Evolutionary conservation across 1,140 invertebrate species (phyloP), one percentile per base, ranked within the genome.

Genomic region (Hylaeus volcanicus): DNA sequence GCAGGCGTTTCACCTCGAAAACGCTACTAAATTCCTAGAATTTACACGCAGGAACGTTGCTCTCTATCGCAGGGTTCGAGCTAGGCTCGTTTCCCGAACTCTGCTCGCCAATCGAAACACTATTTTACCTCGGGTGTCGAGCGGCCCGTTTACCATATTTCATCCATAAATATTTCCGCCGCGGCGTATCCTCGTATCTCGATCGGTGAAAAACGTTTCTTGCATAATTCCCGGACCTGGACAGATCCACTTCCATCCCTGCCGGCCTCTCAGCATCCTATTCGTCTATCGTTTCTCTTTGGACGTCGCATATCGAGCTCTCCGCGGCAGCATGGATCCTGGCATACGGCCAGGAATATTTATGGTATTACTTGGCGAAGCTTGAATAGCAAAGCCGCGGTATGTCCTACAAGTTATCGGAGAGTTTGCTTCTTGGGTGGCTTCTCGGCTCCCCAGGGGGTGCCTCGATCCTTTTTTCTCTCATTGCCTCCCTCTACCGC

Each of bases 341-440:
- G 85, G 82, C 84, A 79, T 88, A 88, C 86, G 79, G 83, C 72
- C 75, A 83, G 86, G 82, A 90, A 80, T 80, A 90, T 90, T 90
- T 90, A 90, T 90, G 86, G 85, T 87, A 90, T 89, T 89, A 89
- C 88, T 89, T 87, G 76, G 85, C 82, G 72, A 81, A 82, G 88
- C 82, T 89, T 88, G 89, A 89, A 89, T 90, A 89, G 88, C 88
- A 85, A 87, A 88, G 87, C 86, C 84, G 84, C 86, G 86, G 86
- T 88, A 88, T 90, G 90, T 91, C 90, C 88, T 91, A 88, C 88
- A 88, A 91, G 89, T 90, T 91, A 90, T 90, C 89, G 88, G 86
- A 86, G 83, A 88, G 88, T 89, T 88, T 88, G 91, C 92, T 92
- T 91, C 91, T 92, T 92, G 92, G 92, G 92, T 92, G 92, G 92